Evolutionary conservation across 2,888 invertebrate genomes (phyloP), one percentile per base, ranked within the genome.

Genomic region (Yponomeuta sedellus): DNA sequence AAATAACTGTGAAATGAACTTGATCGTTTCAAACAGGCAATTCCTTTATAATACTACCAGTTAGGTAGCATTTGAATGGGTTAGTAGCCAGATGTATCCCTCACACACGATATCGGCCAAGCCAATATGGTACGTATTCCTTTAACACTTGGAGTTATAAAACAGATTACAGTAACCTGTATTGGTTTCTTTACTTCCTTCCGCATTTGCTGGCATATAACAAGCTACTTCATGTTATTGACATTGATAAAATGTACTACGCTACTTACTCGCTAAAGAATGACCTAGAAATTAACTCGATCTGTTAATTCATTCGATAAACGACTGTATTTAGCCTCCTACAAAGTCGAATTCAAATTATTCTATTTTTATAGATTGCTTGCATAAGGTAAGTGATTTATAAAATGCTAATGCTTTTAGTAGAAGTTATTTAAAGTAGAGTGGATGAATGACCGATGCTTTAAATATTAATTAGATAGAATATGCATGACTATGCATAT

Each of bases 161-260:
- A 52, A 16, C 16, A 52, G 44, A 16, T 52, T 16, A 16, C 0
- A 52, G 16, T 52, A 8, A 44, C 4, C 12, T 44, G 12, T 44
- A 16, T 52, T 52, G 4, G 12, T 52, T 52, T 52, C 12, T 52
- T 52, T 6, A 52, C 44, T 52, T 52, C 44, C 44, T 52, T 52
- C 44, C 44, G 44, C 44, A 52, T 52, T 16, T 52, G 44, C 8
- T 3, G 4, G 44, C 16, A 52, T 16, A 16, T 52, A 52, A 16
- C 44, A 12, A 44, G 44, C 44, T 52, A 52, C 44, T 4, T 52
- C 12, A 16, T 52, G 16, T 52, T 52, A 52, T 52, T 52, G 44
- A 52, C 44, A 52, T 52, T 52, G 44, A 52, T 52, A 52, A 16
- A 52, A 52, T 52, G 44, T 52, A 52, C 44, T 52, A 52, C 44